Evolutionary conservation across 1,140 invertebrate genomes (phyloP).

Genomic region (Carposina sasakii): DNA sequence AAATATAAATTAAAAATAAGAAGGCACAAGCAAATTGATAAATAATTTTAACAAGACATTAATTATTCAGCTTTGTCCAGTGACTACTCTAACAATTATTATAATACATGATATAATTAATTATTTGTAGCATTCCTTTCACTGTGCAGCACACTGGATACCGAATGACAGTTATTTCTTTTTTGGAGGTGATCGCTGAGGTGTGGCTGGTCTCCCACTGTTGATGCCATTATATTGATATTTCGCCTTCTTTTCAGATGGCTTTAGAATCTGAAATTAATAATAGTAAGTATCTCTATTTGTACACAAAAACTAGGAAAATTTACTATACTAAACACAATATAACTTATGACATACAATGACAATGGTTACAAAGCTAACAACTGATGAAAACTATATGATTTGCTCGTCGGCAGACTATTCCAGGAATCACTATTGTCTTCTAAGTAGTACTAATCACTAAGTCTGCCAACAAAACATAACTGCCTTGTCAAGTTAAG

Average conservation of each 20-base stretch:
- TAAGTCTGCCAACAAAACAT: no score
- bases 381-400: no score
- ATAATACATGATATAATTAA: slow-evolving; percentile 66
- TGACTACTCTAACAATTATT: slow-evolving; percentile 57
- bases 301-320: no score
- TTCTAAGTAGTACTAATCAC: no score
- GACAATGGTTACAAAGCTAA: no score
- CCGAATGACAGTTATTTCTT: slow-evolving; percentile 81
- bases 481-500: no score
- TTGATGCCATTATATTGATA: slow-evolving; percentile 95
- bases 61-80: slow-evolving; percentile 58
- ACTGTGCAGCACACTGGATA: slow-evolving; percentile 67
- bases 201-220: slow-evolving; percentile 87
- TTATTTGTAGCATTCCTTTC: slow-evolving; percentile 68
- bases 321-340: no score
- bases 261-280: slow-evolving; percentile 98
- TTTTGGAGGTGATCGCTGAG: slow-evolving; percentile 88
- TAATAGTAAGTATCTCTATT: no score
- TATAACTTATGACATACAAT: no score
- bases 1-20: slow-evolving; percentile 58
- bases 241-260: slow-evolving; percentile 99
- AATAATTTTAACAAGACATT: slow-evolving; percentile 53
- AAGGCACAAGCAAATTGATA: slow-evolving; percentile 67
- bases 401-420: no score
- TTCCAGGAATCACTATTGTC: no score